Percentiles rank a stretch among this genome's conserved stretches.
Conservation (phyloP, 2,797 vertebrate species). For the Helicolenus hilgendorfi region DNA sequence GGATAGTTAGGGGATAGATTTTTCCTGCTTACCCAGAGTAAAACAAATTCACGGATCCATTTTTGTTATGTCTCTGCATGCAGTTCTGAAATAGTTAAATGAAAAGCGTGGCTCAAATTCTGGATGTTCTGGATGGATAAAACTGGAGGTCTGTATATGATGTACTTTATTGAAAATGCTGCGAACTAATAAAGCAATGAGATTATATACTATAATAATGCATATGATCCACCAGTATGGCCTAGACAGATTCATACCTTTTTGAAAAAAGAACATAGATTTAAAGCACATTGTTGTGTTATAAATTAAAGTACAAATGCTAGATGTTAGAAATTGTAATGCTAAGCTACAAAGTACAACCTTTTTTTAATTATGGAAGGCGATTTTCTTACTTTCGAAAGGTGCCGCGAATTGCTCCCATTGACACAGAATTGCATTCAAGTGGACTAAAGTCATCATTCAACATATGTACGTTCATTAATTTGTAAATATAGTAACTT, state of each 20-base stretch:
- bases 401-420: neutral
- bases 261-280: neutral
- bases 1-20: neutral
- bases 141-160: neutral
- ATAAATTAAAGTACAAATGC: too few species aligned
- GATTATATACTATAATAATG: neutral
- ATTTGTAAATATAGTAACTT: neutral
- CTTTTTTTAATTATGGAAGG: neutral
- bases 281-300: neutral
- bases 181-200: neutral
- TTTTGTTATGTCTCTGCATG: neutral
- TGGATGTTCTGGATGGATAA: neutral
- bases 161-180: neutral
- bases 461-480: neutral
- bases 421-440: neutral
- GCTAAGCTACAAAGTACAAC: neutral
- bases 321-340: neutral
- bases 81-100: neutral
- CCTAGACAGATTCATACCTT: neutral
- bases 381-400: neutral
- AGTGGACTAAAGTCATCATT: neutral
- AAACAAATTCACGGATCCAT: neutral
- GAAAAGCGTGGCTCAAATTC: neutral
- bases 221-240: neutral
- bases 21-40: neutral